Evolutionary conservation across 2,888 invertebrate species (phyloP), one percentile per base, ranked within the genome.

Genomic region (Dione juno): DNA sequence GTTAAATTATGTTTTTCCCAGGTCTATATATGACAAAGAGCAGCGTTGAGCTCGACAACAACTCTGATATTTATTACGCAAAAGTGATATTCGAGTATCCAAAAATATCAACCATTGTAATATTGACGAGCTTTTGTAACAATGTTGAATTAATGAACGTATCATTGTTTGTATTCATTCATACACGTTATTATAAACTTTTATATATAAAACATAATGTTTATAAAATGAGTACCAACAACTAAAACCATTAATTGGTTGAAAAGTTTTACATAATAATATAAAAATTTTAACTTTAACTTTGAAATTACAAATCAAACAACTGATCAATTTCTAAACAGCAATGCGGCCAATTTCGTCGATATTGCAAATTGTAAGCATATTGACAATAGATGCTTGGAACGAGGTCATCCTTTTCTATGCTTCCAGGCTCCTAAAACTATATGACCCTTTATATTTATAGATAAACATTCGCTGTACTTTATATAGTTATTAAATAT

Each of bases 311-410:
- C 5, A 5, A 2, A 5, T 28, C 28, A 28, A 28, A 66, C 35
- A 43, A 59, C 58, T 19, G 40, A 66, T 58, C 21, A 14, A 40
- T 58, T 57, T 53, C 61, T 53, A 63, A 28, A 41, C 70, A 43
- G 65, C 69, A 67, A 70, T 70, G 70, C 70, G 66, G 63, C 41
- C 66, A 63, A 67, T 70, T 67, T 70, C 54, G 35, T 28, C 67
- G 54, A 67, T 54, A 66, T 68, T 68, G 68, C 61, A 63, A 68
- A 50, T 68, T 63, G 37, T 61, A 59, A 61, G 66, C 63, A 58
- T 16, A 67, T 63, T 67, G 70, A 66, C 67, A 63, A 67, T 70
- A 63, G 70, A 63, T 28, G 43, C 40, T 54, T 48, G 45, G 37
- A 70, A 54, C 70, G 45, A 69, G 69, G 69, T 69, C 69, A 57